Evolutionary conservation across 2,888 invertebrate genomes (phyloP), one percentile per base, ranked within the genome.

Genomic region (Neria commutata): DNA sequence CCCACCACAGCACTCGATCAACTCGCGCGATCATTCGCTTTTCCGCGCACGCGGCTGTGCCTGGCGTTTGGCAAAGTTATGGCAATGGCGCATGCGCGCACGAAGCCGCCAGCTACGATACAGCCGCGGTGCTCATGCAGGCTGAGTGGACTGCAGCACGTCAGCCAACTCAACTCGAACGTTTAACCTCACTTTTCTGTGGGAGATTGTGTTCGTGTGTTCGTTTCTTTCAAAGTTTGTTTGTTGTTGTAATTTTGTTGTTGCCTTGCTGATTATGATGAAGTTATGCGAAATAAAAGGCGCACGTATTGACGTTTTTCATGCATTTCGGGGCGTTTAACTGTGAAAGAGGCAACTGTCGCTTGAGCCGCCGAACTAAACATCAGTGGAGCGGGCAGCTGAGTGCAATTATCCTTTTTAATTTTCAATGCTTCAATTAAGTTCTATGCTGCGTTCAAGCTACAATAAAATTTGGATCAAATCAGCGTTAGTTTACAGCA

Each of bases 141-240:
- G 40, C 6, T 14, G 14, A 11, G 37, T 42, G 42, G 19, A 42
- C 21, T 23, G 40, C 61, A 62, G 76, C 78, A 77, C 76, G 77
- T 77, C 75, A 71, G 76, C 77, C 78, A 76, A 78, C 73, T 77
- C 78, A 77, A 76, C 76, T 77, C n/a, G n/a, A 71, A 65, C 77
- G 65, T 72, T 77, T 77, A 77, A 77, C 77, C 78, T 73, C 70
- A 69, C 69, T 70, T 66, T 69, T 71, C 65, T 67, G 59, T 45
- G 54, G 69, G 29, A 34, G 57, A 61, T 62, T 26, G 42, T 24
- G 25, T 48, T n/a, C 16, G 54, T 33, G 23, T 10, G 46, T 37
- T 24, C 19, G 52, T 37, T 11, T 53, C 29, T 34, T n/a, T 50
- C 16, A 2, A 17, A 17, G 5, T 11, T 34, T 50, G 50, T 50